phyloP scores from a whole-genome alignment of 2,797 vertebrate genomes.

The Rhinatrema bivittatum region DNA sequence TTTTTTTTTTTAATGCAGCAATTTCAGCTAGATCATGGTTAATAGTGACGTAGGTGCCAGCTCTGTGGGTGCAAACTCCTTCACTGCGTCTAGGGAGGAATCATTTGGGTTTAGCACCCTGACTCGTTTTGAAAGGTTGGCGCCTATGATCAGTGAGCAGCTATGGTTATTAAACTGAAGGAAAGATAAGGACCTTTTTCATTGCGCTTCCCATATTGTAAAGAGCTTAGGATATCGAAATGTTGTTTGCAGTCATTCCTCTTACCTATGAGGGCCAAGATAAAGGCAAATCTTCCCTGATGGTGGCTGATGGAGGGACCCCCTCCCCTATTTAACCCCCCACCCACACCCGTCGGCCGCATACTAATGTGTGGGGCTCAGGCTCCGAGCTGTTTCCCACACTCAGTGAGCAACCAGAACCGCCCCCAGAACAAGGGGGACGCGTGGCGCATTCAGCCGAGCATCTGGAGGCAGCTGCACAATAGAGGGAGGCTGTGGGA shows the following conservation, averaged over 20 bases:
- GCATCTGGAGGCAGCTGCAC: constrained; percentile 8
- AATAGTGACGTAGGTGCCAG: no score
- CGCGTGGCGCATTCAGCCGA: constrained; percentile 32
- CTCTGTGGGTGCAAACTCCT: no score
- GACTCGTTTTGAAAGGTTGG: no score
- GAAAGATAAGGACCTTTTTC: background rate
- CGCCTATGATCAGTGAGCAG: no score
- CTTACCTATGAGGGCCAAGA: no score
- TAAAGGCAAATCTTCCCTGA: background rate
- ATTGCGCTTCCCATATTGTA: background rate
- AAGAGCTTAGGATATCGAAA: background rate
- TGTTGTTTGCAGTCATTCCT: constrained; percentile 1
- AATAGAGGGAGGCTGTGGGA: no score
- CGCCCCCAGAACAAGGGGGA: constrained; percentile 38
- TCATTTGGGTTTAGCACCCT: no score
- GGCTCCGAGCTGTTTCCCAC: constrained; percentile 46
- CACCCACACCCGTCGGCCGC: no score
- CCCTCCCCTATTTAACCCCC: background rate
- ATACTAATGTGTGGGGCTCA: constrained; percentile 33
- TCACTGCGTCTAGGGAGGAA: no score
- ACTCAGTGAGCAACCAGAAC: constrained; percentile 38
- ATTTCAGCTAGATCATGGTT: no score
- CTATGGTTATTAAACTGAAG: no score
- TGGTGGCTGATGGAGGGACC: background rate
- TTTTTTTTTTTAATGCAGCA: no score